These are phyloP conservation scores for Sebastes taczanowskii DNA, from an alignment of 2,797 vertebrate species.

Conservation along the genomic window DNA sequence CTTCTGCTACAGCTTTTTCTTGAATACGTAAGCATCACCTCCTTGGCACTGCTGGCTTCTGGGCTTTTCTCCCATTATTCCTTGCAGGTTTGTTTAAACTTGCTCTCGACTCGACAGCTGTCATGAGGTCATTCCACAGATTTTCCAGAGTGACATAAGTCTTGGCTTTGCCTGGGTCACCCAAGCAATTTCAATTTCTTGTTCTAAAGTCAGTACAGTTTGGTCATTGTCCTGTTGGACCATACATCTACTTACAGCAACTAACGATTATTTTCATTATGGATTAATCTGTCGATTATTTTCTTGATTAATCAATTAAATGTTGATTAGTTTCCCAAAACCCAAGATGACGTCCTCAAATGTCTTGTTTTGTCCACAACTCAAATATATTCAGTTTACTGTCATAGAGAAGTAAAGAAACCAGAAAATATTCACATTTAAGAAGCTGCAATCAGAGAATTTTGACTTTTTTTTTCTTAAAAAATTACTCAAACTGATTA, in stretches of 20 bases:
- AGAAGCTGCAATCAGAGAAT: too few relatives aligned
- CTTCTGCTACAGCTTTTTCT: neutral
- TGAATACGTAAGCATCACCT: neutral
- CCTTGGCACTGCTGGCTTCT: neutral
- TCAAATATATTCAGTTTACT: too few relatives aligned
- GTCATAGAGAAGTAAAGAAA: too few relatives aligned
- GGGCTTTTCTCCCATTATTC: neutral
- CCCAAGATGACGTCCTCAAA: too few relatives aligned
- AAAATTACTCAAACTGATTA: too few relatives aligned
- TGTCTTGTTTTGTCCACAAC: too few relatives aligned
- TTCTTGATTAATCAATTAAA: too few relatives aligned
- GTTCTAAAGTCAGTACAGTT: neutral
- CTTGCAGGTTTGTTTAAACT: slow-evolving; percentile 2
- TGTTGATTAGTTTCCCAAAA: too few relatives aligned
- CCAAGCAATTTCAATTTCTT: neutral
- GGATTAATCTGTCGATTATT: too few relatives aligned
- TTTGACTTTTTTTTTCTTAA: too few relatives aligned
- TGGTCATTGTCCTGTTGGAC: neutral
- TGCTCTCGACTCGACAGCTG: neutral
- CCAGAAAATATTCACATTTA: too few relatives aligned
- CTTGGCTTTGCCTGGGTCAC: neutral
- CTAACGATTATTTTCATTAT: too few relatives aligned
- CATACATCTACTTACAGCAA: neutral
- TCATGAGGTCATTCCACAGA: neutral
- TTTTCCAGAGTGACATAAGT: neutral